Evolutionary conservation across 1,140 invertebrate species (phyloP).

Genomic region (Lepidotrigona ventralis): DNA sequence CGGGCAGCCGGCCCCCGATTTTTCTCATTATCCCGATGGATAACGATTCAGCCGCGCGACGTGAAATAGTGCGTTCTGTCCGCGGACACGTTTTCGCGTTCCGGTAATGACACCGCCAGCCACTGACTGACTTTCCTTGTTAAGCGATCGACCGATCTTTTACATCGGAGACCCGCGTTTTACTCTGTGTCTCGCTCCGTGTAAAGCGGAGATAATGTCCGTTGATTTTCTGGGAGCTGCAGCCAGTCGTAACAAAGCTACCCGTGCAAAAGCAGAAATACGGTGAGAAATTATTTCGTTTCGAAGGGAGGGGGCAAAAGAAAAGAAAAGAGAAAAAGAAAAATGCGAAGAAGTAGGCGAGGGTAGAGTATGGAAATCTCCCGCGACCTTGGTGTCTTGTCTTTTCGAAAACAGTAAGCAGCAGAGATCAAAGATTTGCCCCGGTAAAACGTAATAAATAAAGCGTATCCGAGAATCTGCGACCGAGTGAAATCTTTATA

Average conservation of each 20-base stretch:
- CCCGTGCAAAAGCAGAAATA: no score
- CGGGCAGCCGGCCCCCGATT: background rate
- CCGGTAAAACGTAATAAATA: background rate
- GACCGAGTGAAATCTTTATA: no score
- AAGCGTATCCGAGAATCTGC: no score
- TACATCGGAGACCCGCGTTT: background rate
- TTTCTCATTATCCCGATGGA: slow-evolving; percentile 31
- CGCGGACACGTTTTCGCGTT: slow-evolving; percentile 26
- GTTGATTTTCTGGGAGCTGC: no score
- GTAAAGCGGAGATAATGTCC: background rate
- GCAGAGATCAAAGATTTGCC: background rate
- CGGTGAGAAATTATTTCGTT: background rate
- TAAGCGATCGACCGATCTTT: slow-evolving; percentile 26
- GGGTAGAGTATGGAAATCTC: background rate
- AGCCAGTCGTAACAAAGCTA: no score
- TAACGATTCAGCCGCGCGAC: slow-evolving; percentile 22
- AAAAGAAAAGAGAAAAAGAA: background rate
- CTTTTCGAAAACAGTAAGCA: background rate
- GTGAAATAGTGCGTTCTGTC: slow-evolving; percentile 45
- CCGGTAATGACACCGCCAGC: slow-evolving; percentile 32
- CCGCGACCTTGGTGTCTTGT: background rate
- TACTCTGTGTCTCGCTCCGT: background rate
- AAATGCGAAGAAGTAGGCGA: no score
- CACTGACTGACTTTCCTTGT: slow-evolving; percentile 39
- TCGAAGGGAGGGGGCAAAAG: background rate